Evolutionary conservation across 2,888 invertebrate species (phyloP), one percentile per base, ranked within the genome.

Genomic region (Glaucopsyche alexis): DNA sequence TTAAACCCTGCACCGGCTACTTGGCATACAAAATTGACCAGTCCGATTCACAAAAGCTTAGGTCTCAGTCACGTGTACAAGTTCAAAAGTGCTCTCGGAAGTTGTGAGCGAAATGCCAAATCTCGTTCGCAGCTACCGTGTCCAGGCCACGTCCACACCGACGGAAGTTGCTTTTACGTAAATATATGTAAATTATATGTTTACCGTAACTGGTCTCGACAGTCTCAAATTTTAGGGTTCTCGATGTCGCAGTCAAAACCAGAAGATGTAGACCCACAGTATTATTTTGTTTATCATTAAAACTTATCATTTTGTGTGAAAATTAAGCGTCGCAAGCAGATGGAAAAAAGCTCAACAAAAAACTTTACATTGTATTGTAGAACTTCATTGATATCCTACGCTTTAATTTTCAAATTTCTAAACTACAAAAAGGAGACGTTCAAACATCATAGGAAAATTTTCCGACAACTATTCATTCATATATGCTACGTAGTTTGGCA

Each of bases 161-260:
- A 87, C 89, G 91, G 91, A 91, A 90, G 90, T 89, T 85, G 81
- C 86, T 88, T 89, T 88, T 87, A 88, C 86, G 85, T 88, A 89
- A 91, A 90, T 90, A 83, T 88, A 90, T 91, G 90, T 85, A 91
- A 89, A 91, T 89, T 85, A 85, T 82, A 80, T 82, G 80, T 84
- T 87, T 84, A 84, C 82, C 85, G 85, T 83, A 86, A 86, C 84
- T 86, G 84, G 83, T 86, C 82, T 83, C 86, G 84, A 80, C 81
- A 83, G 80, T 80, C 80, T 82, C 80, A 81, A 29, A 82, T 84
- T 87, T 84, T 87, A 87, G 87, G 85, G 85, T 85, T 82, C 81
- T 78, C 78, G 6, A 38, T 38, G 60, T 60, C 60, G 7, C 29
- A 6, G 14, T 7, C 2, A 13, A 14, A 29, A 13, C 11, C 29